Base-by-base conservation (phyloP, 2,797 vertebrate species). In the Rhadinocentrus ornatus region DNA sequence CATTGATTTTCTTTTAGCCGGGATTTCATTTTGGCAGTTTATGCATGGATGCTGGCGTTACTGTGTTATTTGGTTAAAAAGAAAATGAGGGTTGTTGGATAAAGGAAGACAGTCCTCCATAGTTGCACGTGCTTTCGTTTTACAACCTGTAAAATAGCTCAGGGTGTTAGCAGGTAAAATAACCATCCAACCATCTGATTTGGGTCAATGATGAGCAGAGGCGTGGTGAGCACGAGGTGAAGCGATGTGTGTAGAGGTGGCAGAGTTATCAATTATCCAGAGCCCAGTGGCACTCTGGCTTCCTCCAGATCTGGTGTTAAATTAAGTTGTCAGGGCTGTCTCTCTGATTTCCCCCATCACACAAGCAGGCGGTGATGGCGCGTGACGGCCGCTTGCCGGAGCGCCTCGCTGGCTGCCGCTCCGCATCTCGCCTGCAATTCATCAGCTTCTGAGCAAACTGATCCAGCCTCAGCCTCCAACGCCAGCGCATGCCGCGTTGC, bases 291-390 rank as follows among this genome's bases (percentile, higher is more conserved):
- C 92, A 87, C 92, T 92, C 93, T 85, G 88, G 93, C 94, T 91
- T 90, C 90, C 90, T 91, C 90, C 86, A 88, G 92, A 90, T 92
- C 89, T 90, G 86, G 93, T 92, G 86, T 94, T 95, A 95, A 95
- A 94, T 94, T 92, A 93, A 95, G 94, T 93, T 94, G 94, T 95
- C 96, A 95, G 95, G 75, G 84, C 93, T 93, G 94, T 95, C 92
- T 95, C 86, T 90, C 60, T 83, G 84, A 95, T 87, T 91, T 91
- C 92, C 90, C 85, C 83, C 93, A 88, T 94, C 94, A 93, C 84
- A 80, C 86, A 81, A 90, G 90, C 91, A 91, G 93, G 92, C 65
- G 16, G 92, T 95, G 92, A 96, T 96, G 83, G 91, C 69, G 80
- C 86, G 73, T 93, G 95, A 96, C 93, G 94, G 95, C 94, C 92